Base-by-base conservation (phyloP, 2,888 invertebrate species). In the Peribatodes rhomboidaria region DNA sequence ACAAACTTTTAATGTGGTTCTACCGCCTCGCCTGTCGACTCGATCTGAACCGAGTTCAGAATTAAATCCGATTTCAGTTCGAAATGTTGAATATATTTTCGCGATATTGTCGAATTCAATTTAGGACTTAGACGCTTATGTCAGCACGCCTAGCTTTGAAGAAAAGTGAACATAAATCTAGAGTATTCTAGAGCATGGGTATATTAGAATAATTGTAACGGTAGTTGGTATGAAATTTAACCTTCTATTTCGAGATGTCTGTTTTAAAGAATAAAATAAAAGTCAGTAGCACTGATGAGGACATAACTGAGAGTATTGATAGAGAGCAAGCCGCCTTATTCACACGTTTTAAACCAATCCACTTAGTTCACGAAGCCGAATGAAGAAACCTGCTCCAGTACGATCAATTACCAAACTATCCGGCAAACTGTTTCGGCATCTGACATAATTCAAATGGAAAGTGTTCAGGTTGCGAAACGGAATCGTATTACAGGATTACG, bases 391-490 rank as follows among this genome's bases (percentile, higher is more conserved):
- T 31, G 44, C 52, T 37, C 37, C 27, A 49, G n/a, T 46, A 50
- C 44, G 42, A 46, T 47, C 41, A n/a, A 49, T 50, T 55, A 56
- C 41, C 16, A 22, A 42, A 57, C 18, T 56, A 49, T 56, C 27
- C 54, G 20, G 22, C 46, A 27, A 54, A 50, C 42, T 14, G 49
- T 68, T 63, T 65, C 67, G 47, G 35, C 46, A 39, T 61, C 66
- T 58, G 42, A 57, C 57, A 49, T 72, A 67, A 69, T 67, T 67
- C 65, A 46, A 71, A 68, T 57, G 52, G 69, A 73, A 73, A 69
- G 69, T 64, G 67, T 55, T 41, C 49, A 44, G 61, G 56, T 71
- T 67, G 67, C 54, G 69, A 62, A 69, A 72, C 59, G 53, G 56
- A 65, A 66, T 67, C 72, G 63, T 44, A 35, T 69, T 65, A 69